Percentiles rank a stretch among this genome's conserved stretches.
phyloP scores from a whole-genome alignment of 1,140 invertebrate genomes.

The Habropoda laboriosa region DNA sequence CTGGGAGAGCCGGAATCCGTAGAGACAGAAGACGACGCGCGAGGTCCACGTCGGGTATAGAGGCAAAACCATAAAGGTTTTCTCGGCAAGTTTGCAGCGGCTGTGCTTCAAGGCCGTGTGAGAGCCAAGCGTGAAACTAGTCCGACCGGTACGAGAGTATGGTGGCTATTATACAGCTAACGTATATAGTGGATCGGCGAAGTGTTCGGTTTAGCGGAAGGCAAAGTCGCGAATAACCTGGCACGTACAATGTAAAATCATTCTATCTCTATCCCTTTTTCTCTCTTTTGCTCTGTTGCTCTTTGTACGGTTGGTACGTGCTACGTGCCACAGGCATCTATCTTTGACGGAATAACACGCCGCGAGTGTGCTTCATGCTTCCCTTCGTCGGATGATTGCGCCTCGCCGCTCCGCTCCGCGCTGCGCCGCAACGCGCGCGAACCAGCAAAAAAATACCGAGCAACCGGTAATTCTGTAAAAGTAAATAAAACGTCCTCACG shows the following conservation, averaged over 20 bases:
- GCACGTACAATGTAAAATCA: constrained; percentile 49
- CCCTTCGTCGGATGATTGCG: constrained; percentile 31
- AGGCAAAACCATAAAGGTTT: constrained; percentile 59
- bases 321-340: constrained; percentile 11
- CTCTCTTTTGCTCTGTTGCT: too few relatives aligned
- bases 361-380: constrained; percentile 1
- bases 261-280: neutral
- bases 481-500: constrained; percentile 18
- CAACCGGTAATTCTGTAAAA: constrained; percentile 24
- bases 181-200: constrained; percentile 58
- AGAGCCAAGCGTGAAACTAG: constrained; percentile 74
- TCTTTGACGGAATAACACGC: constrained; percentile 18
- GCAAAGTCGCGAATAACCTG: constrained; percentile 47
- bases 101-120: constrained; percentile 70
- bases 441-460: neutral
- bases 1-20: constrained; percentile 12
- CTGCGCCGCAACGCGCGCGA: neutral
- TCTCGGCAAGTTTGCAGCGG: constrained; percentile 53
- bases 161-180: constrained; percentile 57
- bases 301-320: too few relatives aligned
- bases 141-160: constrained; percentile 67
- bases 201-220: constrained; percentile 61
- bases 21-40: constrained; percentile 26
- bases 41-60: constrained; percentile 34
- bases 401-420: neutral